A percentile compares a stretch with the other conserved stretches of the same genome.
phyloP scores from a whole-genome alignment of 30 jellyfish, hydroid and myxozoan species.

The Chironex yamaguchii region DNA sequence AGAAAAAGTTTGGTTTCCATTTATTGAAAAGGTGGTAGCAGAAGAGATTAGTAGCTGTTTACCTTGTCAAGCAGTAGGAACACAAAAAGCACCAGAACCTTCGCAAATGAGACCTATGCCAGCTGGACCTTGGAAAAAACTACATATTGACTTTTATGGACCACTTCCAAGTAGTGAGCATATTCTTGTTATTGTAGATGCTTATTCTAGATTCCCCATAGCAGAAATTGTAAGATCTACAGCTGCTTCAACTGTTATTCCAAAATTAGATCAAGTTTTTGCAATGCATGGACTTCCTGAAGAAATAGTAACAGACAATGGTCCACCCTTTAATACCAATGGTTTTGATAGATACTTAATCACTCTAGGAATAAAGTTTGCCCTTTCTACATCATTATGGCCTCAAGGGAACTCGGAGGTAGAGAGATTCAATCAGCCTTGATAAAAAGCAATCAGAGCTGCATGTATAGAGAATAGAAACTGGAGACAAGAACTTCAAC shows the following conservation, averaged over 20 bases:
- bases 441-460: slow-evolving; percentile 39
- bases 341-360: slow-evolving; percentile 2
- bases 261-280: slow-evolving; percentile 4
- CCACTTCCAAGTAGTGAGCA: slow-evolving; percentile 6
- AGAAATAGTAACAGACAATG: slow-evolving; percentile 44
- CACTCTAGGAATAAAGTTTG: slow-evolving; percentile 20
- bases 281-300: slow-evolving; percentile 42
- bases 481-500: slow-evolving; percentile 56
- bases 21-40: slow-evolving; percentile 6
- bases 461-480: slow-evolving; percentile 22
- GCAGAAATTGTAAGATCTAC: slow-evolving; percentile 55
- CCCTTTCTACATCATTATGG: slow-evolving; percentile 26
- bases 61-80: slow-evolving; percentile 47
- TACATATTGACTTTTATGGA: slow-evolving; percentile 41
- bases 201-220: slow-evolving; percentile 48
- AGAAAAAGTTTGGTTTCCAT: slow-evolving; percentile 31
- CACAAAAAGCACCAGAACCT: slow-evolving; percentile 18
- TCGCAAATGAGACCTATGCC: slow-evolving; percentile 8
- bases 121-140: slow-evolving; percentile 29
- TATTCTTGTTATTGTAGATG: slow-evolving; percentile 1
- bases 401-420: slow-evolving; percentile 59
- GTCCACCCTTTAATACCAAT: slow-evolving; percentile 57
- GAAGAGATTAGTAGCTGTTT: neutral
- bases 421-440: slow-evolving; percentile 40
- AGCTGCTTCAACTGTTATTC: slow-evolving; percentile 24